These are phyloP conservation scores for Cyclophora punctaria DNA, from an alignment of 2,888 invertebrate genomes.

Conservation along the genomic window DNA sequence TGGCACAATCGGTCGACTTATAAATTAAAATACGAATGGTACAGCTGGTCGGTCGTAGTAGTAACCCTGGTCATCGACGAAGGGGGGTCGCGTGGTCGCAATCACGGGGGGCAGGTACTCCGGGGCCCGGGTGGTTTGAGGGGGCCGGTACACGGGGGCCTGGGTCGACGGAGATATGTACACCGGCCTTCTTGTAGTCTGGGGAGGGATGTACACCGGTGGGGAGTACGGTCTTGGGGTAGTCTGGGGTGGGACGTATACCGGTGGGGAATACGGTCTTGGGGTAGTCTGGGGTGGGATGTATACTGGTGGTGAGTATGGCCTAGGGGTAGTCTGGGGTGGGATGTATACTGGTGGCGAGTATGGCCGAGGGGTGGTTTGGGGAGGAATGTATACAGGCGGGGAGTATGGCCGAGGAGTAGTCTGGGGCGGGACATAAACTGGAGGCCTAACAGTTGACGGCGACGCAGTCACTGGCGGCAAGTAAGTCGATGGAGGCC, in stretches of 20 bases:
- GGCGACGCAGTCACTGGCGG: conserved; percentile 13
- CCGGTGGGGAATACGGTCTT: conserved; percentile 11
- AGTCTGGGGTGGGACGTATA: conserved; percentile 22
- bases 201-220: conserved; percentile 8
- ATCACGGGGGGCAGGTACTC: conserved; percentile 30
- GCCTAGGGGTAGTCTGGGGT: conserved; percentile 19
- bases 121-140: conserved; percentile 13
- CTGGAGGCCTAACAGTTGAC: conserved; percentile 11
- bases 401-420: conserved; percentile 14
- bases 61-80: conserved; percentile 54
- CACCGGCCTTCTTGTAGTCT: conserved; percentile 20
- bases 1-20: conserved; percentile 23
- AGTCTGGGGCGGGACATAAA: conserved; percentile 14
- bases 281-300: conserved; percentile 22
- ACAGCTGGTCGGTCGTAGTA: conserved; percentile 63
- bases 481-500: conserved; percentile 7
- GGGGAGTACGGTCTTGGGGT: conserved; percentile 22
- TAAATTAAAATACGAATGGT: conserved; percentile 57
- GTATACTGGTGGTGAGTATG: conserved; percentile 15
- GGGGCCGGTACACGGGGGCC: neutral
- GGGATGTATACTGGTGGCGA: conserved; percentile 20
- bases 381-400: conserved; percentile 19
- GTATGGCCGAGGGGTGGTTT: conserved; percentile 3
- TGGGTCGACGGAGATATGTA: conserved; percentile 26
- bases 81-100: conserved; percentile 49